Percentiles rank a stretch among this genome's conserved stretches.
phyloP scores from a whole-genome alignment of 1,140 invertebrate species.

The Brachionus rotundiformis region DNA sequence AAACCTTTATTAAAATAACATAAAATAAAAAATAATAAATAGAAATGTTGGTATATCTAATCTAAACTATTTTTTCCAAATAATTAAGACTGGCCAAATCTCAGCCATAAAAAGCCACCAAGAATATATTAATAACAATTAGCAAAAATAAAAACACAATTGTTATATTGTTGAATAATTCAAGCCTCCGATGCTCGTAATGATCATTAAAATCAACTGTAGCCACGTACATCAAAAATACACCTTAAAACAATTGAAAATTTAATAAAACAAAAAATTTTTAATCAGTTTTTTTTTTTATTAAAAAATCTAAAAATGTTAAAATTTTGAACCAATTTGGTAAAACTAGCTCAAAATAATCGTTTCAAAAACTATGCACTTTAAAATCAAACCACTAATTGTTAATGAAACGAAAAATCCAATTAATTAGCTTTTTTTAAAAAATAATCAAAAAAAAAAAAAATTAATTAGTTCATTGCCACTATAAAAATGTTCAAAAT shows the following conservation, averaged over 20 bases:
- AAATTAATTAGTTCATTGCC: conserved; percentile 37
- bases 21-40: too few relatives aligned
- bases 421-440: conserved; percentile 49
- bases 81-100: neutral
- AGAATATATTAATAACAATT: conserved; percentile 35
- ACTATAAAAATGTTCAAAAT: conserved; percentile 51
- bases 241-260: neutral
- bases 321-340: conserved; percentile 21
- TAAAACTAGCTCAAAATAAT: conserved; percentile 20
- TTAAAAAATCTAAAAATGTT: neutral
- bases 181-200: conserved; percentile 38
- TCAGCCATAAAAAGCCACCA: conserved; percentile 50
- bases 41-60: neutral
- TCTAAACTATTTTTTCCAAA: neutral
- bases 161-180: conserved; percentile 32
- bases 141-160: conserved; percentile 44
- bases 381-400: neutral
- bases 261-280: neutral
- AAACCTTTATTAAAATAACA: too few relatives aligned
- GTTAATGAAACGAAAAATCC: conserved; percentile 29
- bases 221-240: conserved; percentile 48
- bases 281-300: neutral
- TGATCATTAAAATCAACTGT: conserved; percentile 49
- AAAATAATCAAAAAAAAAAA: too few relatives aligned
- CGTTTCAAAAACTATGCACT: conserved; percentile 14